These are phyloP conservation scores for Myotis daubentonii DNA, from an alignment of 2,797 vertebrate species.

Conservation along the genomic window DNA sequence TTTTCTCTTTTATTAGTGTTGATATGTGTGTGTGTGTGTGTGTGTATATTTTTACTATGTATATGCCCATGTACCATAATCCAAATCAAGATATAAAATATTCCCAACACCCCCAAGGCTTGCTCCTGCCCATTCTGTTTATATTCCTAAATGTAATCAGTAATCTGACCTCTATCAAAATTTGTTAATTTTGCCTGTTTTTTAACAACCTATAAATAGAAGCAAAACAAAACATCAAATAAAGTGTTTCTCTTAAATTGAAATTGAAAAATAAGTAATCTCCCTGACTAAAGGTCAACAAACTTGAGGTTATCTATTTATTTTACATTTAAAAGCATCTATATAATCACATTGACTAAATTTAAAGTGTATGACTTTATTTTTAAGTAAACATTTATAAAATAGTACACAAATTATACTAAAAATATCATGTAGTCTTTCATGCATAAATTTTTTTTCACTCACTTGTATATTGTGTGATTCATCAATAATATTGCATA, in stretches of 20 bases:
- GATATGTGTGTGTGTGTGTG: too few relatives aligned
- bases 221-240: slow-evolving; percentile 68
- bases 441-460: not conserved
- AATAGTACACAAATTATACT: slow-evolving; percentile 4
- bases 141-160: not conserved
- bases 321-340: slow-evolving; percentile 30
- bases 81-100: slow-evolving; percentile 24
- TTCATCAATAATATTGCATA: not conserved
- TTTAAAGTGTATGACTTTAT: not conserved
- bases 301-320: slow-evolving; percentile 1
- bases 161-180: not conserved
- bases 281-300: slow-evolving; percentile 57
- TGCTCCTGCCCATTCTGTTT: not conserved
- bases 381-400: slow-evolving; percentile 8
- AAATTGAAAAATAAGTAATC: slow-evolving; percentile 60
- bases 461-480: not conserved
- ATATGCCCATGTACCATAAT: not conserved
- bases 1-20: too few relatives aligned
- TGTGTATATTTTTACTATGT: not conserved
- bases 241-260: slow-evolving; percentile 46
- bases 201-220: slow-evolving; percentile 8
- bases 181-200: slow-evolving; percentile 9
- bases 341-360: not conserved
- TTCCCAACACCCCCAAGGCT: not conserved
- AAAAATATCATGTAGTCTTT: not conserved